Base-by-base conservation (phyloP, 2,888 invertebrate species). In the Thera obeliscata region DNA sequence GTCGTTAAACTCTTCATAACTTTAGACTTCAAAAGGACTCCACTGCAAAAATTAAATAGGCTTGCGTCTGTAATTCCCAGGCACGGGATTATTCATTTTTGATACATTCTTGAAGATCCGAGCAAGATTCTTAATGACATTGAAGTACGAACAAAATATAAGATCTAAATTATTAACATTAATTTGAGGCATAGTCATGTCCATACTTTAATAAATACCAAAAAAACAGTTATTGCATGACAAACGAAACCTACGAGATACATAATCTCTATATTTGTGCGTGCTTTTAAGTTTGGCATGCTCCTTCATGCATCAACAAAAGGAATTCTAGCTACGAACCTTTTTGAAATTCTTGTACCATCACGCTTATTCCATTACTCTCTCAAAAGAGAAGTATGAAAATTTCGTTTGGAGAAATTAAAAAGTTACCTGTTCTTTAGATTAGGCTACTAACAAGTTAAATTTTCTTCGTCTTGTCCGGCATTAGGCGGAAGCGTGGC, bases 361-460 rank as follows among this genome's bases (percentile, higher is more conserved):
- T 69, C 66, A 69, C 66, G 57, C 80, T 88, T 82, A 89, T 89
- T 90, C 86, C 82, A 87, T 91, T 90, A 89, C 73, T 71, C 61
- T 72, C 84, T 87, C 87, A 88, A 90, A 90, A 85, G 85, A 83
- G 71, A 89, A 89, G 89, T 89, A 90, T 89, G 86, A 84, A 87
- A 87, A 89, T 86, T 90, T 84, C 81, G 84, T 87, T 90, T 88
- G 82, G 81, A 73, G 80, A 87, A 75, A 89, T 91, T 91, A 90
- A 88, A 87, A 91, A 90, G 88, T 90, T 91, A 90, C 89, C 88
- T 90, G 86, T 82, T 82, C 84, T 83, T 68, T 79, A 87, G 81
- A 87, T 86, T 87, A 88, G 86, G 82, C 82, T 82, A 82, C 81
- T 89, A 88, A 90, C 84, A 87, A 90, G 87, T 87, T 87, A 83